These are phyloP conservation scores for Neosilurus mollespiculum DNA, from an alignment of 2,797 vertebrate genomes.

Conservation along the genomic window DNA sequence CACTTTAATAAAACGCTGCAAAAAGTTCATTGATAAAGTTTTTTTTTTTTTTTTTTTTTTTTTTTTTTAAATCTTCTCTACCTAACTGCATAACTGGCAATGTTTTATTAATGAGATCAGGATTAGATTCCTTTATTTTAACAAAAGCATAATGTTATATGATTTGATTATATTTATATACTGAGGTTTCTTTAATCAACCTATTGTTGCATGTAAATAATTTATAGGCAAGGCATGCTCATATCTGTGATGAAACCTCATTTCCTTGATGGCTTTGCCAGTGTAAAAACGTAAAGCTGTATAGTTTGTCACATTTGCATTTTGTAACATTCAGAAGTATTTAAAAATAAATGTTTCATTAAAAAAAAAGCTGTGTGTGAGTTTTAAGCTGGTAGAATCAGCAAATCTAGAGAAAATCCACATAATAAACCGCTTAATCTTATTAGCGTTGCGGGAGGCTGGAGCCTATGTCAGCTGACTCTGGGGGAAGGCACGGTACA, in stretches of 20 bases:
- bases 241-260: constrained; percentile 59
- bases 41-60: neutral
- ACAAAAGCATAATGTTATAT: neutral
- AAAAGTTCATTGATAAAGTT: neutral
- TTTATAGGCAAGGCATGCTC: constrained; percentile 57
- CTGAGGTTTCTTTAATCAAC: constrained; percentile 30
- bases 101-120: neutral
- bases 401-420: neutral
- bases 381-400: neutral
- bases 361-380: neutral
- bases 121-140: neutral
- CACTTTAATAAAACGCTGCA: neutral
- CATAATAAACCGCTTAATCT: neutral
- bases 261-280: constrained; percentile 58
- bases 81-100: neutral
- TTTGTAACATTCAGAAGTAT: constrained; percentile 88
- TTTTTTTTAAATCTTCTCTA: neutral
- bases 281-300: constrained; percentile 81
- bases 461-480: too few relatives aligned
- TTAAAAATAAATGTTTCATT: constrained; percentile 83
- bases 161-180: constrained; percentile 30
- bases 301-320: constrained; percentile 61
- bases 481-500: too few relatives aligned
- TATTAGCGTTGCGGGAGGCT: too few relatives aligned
- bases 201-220: constrained; percentile 67